Percentiles rank a stretch among this genome's conserved stretches.
phyloP scores from a whole-genome alignment of 2,113 vertebrate species.

The Myotis davidii region DNA sequence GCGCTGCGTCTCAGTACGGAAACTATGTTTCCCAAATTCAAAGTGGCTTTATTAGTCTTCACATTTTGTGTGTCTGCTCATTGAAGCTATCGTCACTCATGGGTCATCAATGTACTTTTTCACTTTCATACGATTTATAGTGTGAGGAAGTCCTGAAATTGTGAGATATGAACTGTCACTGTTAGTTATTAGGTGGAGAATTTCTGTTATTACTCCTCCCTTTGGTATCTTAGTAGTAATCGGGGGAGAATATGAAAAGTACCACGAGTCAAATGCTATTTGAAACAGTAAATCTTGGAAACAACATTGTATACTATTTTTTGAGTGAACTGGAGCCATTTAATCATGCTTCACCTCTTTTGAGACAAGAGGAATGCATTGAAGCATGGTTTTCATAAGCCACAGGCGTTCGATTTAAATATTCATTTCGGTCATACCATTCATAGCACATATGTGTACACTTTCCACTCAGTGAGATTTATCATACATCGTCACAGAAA shows the following conservation, averaged over 20 bases:
- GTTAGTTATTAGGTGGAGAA: background rate
- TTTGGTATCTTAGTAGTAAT: background rate
- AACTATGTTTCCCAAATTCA: background rate
- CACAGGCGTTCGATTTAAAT: background rate
- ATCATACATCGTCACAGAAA: background rate
- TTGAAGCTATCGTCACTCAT: background rate
- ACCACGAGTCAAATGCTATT: background rate
- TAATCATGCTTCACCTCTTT: background rate
- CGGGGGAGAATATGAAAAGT: background rate
- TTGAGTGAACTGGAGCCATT: background rate
- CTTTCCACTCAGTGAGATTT: background rate
- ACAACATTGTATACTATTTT: background rate
- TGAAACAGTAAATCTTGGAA: background rate
- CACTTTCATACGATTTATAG: background rate
- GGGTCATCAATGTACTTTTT: background rate
- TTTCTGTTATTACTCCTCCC: background rate
- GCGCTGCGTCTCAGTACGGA: accelerated
- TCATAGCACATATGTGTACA: background rate
- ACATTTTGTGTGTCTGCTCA: background rate
- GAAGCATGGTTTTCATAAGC: background rate
- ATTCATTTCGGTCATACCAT: background rate
- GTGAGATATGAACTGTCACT: background rate
- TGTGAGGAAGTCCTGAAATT: background rate
- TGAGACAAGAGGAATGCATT: background rate
- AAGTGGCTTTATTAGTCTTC: background rate